Conservation (phyloP, 2,797 vertebrate species). For the Mus minutoides region DNA sequence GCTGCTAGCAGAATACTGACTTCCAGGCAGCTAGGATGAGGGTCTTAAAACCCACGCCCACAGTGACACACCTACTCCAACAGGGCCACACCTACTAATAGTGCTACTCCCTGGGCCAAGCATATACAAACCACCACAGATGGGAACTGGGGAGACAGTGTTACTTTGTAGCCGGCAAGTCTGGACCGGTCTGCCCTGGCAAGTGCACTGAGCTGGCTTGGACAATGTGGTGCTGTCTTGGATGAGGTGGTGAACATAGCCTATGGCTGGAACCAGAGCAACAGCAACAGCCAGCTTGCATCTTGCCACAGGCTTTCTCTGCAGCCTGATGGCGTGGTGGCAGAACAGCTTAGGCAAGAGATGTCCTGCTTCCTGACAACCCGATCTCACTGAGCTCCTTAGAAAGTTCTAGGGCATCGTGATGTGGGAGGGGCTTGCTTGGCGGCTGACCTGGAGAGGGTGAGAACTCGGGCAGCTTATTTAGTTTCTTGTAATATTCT, state of each 20-base stretch:
- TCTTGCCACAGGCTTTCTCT: accelerated
- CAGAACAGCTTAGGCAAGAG: neutral
- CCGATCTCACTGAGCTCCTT: neutral
- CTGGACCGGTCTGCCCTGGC: accelerated
- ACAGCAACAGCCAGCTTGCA: accelerated
- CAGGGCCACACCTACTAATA: too few species aligned
- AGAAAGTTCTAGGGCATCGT: neutral
- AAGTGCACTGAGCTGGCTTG: neutral
- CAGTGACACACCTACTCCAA: too few species aligned
- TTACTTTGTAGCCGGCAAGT: neutral
- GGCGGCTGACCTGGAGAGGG: neutral
- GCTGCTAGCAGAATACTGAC: too few species aligned
- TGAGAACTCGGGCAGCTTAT: accelerated
- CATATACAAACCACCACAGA: neutral
- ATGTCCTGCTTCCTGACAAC: accelerated
- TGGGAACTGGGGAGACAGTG: accelerated
- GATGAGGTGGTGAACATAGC: accelerated
- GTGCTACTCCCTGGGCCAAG: too few species aligned
- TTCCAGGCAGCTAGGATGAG: too few species aligned
- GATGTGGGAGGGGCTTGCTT: accelerated
- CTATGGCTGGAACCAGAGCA: neutral
- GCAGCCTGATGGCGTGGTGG: accelerated
- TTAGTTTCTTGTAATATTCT: neutral
- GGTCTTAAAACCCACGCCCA: too few species aligned
- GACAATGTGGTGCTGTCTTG: accelerated